phyloP scores from a whole-genome alignment of 2,113 vertebrate species.

The Apodemus speciosus region DNA sequence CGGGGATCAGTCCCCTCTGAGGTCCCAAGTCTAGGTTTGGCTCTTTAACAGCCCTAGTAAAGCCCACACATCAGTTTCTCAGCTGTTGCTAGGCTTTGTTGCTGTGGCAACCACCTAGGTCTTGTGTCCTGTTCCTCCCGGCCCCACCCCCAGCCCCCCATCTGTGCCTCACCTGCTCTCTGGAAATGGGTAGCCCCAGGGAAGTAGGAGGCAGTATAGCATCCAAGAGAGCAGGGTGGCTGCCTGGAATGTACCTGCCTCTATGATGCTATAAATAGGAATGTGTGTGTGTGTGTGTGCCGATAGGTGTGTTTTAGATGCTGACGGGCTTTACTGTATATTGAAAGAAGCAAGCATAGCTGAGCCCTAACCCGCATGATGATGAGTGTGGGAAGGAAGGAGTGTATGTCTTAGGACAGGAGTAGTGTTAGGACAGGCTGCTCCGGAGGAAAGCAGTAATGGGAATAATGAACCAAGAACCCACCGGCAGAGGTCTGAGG shows the following conservation, averaged over 20 bases:
- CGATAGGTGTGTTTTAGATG: background rate
- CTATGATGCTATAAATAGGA: background rate
- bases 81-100: conserved; percentile 73
- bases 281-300: background rate
- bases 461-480: background rate
- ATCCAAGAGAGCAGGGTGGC: background rate
- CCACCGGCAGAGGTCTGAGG: background rate
- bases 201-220: background rate
- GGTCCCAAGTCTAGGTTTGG: conserved; percentile 55
- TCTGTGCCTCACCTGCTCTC: conserved; percentile 61
- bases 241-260: background rate
- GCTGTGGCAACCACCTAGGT: conserved; percentile 63
- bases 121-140: background rate
- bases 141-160: background rate
- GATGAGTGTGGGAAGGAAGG: background rate
- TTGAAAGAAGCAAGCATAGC: background rate
- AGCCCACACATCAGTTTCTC: conserved; percentile 68
- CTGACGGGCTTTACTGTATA: background rate
- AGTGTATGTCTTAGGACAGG: background rate
- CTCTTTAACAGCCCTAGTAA: conserved; percentile 47
- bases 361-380: background rate
- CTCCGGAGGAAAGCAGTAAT: background rate
- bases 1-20: conserved; percentile 66
- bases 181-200: conserved; percentile 58
- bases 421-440: conserved; percentile 15